A percentile compares a stretch with the other conserved stretches of the same genome.
These are phyloP conservation scores for Lytechinus pictus DNA, from an alignment of 35 echinoderm and acorn worm genomes.

Conservation along the genomic window DNA sequence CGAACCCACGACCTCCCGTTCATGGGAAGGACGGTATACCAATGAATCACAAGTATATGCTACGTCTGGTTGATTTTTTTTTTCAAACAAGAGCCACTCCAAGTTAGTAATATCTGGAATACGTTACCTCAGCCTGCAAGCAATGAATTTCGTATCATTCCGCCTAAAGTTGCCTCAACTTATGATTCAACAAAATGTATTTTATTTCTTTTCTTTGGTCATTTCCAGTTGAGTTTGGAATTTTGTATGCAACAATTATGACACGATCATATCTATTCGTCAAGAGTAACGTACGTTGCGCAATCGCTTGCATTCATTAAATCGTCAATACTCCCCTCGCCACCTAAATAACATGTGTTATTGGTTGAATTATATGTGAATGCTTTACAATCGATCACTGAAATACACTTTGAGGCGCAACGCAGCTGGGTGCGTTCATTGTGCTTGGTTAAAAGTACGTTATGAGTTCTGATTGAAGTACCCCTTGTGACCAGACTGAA, in stretches of 20 bases:
- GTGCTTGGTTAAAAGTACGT: not conserved
- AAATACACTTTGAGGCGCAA: not conserved
- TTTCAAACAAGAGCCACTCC: no score
- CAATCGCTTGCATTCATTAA: not conserved
- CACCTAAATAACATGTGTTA: not conserved
- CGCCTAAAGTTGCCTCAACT: no score
- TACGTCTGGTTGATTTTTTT: no score
- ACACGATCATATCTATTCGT: not conserved
- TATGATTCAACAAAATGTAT: no score
- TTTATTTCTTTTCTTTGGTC: no score
- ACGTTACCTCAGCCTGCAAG: no score
- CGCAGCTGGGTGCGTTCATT: not conserved
- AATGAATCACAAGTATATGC: no score
- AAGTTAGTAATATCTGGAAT: no score
- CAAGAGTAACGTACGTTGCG: not conserved
- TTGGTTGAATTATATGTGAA: not conserved
- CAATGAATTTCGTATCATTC: no score
- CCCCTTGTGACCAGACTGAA: not conserved
- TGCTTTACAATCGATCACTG: not conserved
- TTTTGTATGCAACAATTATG: not conserved
- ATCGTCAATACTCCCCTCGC: not conserved
- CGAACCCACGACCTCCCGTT: no score
- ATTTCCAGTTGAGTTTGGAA: not conserved
- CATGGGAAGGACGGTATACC: no score
- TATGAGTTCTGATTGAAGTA: not conserved